Percentiles rank a stretch among this genome's conserved stretches.
Conservation (phyloP, 2,797 vertebrate species). For the Phalloptychus januarius region DNA sequence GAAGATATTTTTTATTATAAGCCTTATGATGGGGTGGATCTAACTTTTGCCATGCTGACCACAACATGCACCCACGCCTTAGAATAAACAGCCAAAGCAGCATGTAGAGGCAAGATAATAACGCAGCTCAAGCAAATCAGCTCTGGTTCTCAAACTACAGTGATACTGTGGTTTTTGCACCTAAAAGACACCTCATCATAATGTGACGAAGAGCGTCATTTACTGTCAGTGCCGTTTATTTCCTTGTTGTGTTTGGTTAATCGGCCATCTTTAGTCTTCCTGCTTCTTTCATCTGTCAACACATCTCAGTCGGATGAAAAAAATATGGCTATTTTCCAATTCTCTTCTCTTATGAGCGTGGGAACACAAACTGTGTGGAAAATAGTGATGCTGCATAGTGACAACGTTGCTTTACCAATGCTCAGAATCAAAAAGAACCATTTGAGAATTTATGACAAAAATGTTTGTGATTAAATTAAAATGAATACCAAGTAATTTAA, state of each 20-base stretch:
- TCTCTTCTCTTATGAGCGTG: background rate
- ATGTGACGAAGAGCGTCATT: background rate
- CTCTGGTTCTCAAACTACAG: background rate
- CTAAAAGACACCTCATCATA: background rate
- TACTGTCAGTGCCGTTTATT: background rate
- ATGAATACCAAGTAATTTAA: background rate
- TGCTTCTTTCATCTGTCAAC: background rate
- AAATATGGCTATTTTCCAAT: background rate
- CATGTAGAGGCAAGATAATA: background rate
- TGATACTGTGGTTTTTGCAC: background rate
- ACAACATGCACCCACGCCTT: background rate
- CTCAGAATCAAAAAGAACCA: background rate
- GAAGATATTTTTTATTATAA: background rate
- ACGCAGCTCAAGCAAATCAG: background rate
- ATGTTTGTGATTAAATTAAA: background rate
- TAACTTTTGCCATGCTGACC: background rate
- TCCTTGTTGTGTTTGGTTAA: constrained; percentile 4
- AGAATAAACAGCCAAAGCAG: background rate
- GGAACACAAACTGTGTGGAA: background rate
- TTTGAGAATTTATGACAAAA: background rate
- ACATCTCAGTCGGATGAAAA: background rate
- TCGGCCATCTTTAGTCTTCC: background rate
- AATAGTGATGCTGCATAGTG: background rate
- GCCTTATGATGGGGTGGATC: background rate
- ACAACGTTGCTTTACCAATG: background rate